phyloP scores from a whole-genome alignment of 2,888 invertebrate genomes.

The Drosophila nigritarsus region DNA sequence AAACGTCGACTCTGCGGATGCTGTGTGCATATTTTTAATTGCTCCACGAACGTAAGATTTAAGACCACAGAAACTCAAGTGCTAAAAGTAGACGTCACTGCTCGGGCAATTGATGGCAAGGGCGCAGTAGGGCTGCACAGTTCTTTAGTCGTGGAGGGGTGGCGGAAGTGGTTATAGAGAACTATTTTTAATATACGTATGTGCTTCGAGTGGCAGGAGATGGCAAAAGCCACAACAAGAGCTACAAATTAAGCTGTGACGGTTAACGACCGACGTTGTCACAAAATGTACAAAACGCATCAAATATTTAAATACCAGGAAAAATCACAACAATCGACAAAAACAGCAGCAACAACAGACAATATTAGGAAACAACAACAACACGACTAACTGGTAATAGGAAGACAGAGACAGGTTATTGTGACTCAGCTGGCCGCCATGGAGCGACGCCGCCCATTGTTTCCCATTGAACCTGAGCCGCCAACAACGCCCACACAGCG shows the following conservation, averaged over 20 bases:
- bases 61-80: slow-evolving; percentile 20
- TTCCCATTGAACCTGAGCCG: slow-evolving; percentile 76
- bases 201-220: slow-evolving; percentile 24
- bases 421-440: slow-evolving; percentile 47
- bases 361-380: slow-evolving; percentile 7
- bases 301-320: slow-evolving; percentile 59
- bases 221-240: slow-evolving; percentile 38
- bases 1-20: slow-evolving; percentile 26
- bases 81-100: slow-evolving; percentile 33
- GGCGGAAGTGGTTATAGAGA: slow-evolving; percentile 65
- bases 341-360: slow-evolving; percentile 29
- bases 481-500: slow-evolving; percentile 69
- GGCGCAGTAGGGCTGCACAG: slow-evolving; percentile 20
- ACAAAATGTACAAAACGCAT: slow-evolving; percentile 75
- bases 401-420: slow-evolving; percentile 3
- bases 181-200: slow-evolving; percentile 54
- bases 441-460: slow-evolving; percentile 74
- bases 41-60: background rate
- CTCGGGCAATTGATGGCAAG: slow-evolving; percentile 30
- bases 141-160: slow-evolving; percentile 39
- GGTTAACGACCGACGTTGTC: slow-evolving; percentile 24
- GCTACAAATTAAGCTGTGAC: slow-evolving; percentile 35
- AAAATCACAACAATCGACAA: slow-evolving; percentile 28
- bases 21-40: slow-evolving; percentile 20
- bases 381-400: slow-evolving; percentile 13